Percentiles rank a stretch among this genome's conserved stretches.
phyloP scores from a whole-genome alignment of 2,113 vertebrate genomes.

The Indicator indicator region DNA sequence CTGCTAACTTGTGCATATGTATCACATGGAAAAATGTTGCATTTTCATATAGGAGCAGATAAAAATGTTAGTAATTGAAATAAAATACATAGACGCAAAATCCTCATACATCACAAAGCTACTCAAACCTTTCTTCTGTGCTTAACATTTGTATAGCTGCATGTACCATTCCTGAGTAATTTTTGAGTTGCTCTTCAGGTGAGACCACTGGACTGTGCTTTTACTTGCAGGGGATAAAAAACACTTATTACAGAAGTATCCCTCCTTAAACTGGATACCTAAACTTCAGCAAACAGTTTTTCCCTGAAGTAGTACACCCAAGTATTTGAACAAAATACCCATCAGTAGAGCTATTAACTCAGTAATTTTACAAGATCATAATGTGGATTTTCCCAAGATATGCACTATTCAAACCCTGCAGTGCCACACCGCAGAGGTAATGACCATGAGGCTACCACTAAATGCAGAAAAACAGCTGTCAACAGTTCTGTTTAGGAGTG shows the following conservation, averaged over 20 bases:
- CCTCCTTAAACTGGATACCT: neutral
- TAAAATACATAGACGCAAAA: neutral
- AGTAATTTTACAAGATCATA: neutral
- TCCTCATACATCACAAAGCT: neutral
- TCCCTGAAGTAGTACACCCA: neutral
- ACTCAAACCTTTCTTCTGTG: neutral
- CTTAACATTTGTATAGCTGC: neutral
- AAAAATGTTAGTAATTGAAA: neutral
- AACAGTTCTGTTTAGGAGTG: neutral
- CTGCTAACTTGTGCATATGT: neutral
- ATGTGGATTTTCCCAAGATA: neutral
- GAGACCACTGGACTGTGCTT: neutral
- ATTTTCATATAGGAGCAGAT: neutral
- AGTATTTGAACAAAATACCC: neutral
- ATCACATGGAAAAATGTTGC: neutral
- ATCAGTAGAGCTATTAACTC: neutral
- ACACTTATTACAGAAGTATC: neutral
- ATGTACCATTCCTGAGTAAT: neutral
- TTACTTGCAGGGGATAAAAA: neutral
- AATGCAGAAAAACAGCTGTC: neutral
- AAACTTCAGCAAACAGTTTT: neutral
- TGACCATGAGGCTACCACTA: neutral
- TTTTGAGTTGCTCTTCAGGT: neutral
- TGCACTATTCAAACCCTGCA: neutral
- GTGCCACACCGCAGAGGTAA: neutral